Percentiles rank a stretch among this genome's conserved stretches.
Evolutionary conservation across 2,797 vertebrate species (phyloP).

Genomic region (Kryptopterus vitreolus): DNA sequence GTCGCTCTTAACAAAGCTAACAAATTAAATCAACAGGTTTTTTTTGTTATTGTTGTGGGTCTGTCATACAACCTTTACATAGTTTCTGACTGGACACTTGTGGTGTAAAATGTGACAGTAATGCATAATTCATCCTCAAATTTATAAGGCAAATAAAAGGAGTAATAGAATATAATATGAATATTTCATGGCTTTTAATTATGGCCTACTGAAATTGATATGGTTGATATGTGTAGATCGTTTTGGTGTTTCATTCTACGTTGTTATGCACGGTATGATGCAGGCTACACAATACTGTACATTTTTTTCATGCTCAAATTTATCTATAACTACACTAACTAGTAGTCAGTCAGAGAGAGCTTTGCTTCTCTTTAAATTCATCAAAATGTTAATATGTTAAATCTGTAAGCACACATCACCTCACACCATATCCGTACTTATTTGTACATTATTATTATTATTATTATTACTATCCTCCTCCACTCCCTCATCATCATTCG

Average conservation of each 20-base stretch:
- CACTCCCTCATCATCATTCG: conserved; percentile 44
- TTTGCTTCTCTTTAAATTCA: conserved; percentile 42
- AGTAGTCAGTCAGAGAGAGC: conserved; percentile 30
- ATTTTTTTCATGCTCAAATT: conserved; percentile 7
- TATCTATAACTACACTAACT: conserved; percentile 1
- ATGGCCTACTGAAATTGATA: background rate
- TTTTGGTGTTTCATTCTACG: background rate
- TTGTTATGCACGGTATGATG: background rate
- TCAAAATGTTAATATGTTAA: no score
- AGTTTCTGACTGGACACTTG: background rate
- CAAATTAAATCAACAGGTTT: background rate
- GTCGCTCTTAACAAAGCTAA: background rate
- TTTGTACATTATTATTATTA: background rate
- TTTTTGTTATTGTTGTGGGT: background rate
- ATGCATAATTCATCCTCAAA: background rate
- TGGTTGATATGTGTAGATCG: background rate
- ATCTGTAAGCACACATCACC: conserved; percentile 47
- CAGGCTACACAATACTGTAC: background rate
- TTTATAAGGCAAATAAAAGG: background rate
- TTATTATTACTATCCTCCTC: conserved; percentile 17
- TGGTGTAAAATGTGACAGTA: background rate
- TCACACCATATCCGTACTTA: background rate
- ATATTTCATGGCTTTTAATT: conserved; percentile 4
- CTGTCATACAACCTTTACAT: background rate
- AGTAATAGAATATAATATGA: background rate